Conservation (phyloP, 2,888 invertebrate genomes). For the Drosophila anomalata region DNA sequence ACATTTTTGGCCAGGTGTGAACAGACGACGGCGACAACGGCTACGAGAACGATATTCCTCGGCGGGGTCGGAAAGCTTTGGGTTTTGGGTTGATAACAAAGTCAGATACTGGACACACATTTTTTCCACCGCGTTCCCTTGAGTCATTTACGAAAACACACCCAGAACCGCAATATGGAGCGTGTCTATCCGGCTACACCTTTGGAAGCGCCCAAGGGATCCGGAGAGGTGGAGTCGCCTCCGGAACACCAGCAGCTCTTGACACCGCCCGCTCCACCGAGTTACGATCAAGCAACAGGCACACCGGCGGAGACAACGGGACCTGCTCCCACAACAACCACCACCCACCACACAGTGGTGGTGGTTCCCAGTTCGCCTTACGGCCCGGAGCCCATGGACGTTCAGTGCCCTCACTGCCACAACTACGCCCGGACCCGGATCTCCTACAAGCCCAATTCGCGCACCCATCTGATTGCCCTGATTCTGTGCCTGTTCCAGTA, state of each 20-base stretch:
- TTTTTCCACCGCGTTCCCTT: conserved; percentile 31
- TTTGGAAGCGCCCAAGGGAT: conserved; percentile 54
- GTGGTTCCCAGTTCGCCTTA: conserved; percentile 71
- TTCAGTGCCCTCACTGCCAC: conserved; percentile 85
- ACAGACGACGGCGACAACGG: conserved; percentile 9
- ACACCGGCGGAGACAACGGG: conserved; percentile 59
- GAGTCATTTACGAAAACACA: conserved; percentile 41
- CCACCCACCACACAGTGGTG: conserved; percentile 66
- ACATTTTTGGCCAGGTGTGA: conserved; percentile 49
- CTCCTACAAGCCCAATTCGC: conserved; percentile 83
- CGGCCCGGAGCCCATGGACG: conserved; percentile 84
- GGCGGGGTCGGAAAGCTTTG: conserved; percentile 27
- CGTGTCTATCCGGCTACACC: conserved; percentile 59
- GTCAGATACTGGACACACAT: conserved; percentile 26
- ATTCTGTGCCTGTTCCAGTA: conserved; percentile 84
- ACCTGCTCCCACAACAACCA: conserved; percentile 20
- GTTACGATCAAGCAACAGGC: conserved; percentile 74
- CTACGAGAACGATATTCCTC: conserved; percentile 43
- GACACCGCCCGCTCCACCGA: conserved; percentile 56
- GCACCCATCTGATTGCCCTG: conserved; percentile 85
- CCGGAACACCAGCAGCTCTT: conserved; percentile 60
- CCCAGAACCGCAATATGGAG: conserved; percentile 44
- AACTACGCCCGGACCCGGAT: conserved; percentile 84
- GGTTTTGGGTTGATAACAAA: conserved; percentile 61
- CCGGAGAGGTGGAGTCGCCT: conserved; percentile 1